Evolutionary conservation across 1,140 invertebrate genomes (phyloP).

Genomic region (Lepidotrigona ventralis): DNA sequence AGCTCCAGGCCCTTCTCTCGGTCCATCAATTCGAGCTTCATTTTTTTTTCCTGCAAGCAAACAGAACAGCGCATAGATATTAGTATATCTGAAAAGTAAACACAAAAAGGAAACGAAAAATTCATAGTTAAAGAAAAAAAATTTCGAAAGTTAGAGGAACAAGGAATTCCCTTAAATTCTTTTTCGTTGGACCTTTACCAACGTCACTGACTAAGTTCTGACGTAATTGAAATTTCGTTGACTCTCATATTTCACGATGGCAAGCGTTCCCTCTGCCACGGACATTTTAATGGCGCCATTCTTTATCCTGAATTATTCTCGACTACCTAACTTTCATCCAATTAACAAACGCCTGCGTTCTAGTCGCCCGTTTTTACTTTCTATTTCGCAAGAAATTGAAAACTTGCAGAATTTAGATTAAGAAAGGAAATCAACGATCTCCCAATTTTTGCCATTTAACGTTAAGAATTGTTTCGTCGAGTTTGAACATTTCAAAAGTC

Average conservation of each 20-base stretch:
- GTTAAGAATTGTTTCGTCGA: neutral
- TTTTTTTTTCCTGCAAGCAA: slow-evolving; percentile 76
- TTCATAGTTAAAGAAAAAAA: neutral
- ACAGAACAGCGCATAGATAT: neutral
- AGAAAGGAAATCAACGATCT: neutral
- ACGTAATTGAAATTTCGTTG: neutral
- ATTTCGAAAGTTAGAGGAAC: neutral
- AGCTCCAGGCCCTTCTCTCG: slow-evolving; percentile 84
- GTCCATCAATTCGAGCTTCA: slow-evolving; percentile 82
- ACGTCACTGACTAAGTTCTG: neutral
- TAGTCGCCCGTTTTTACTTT: too few species aligned
- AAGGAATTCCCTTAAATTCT: neutral
- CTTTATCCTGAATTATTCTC: neutral
- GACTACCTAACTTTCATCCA: too few species aligned
- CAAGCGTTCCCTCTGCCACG: neutral
- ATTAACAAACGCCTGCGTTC: neutral
- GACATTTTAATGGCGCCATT: neutral
- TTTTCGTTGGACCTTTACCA: too few species aligned
- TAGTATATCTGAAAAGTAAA: neutral
- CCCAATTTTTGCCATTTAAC: neutral
- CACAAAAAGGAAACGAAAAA: too few species aligned
- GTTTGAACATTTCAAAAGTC: neutral
- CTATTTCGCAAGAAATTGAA: neutral
- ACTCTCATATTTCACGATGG: neutral
- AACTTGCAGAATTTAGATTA: neutral